phyloP scores from a whole-genome alignment of 2,888 invertebrate genomes.

The Lasioglossum vierecki region DNA sequence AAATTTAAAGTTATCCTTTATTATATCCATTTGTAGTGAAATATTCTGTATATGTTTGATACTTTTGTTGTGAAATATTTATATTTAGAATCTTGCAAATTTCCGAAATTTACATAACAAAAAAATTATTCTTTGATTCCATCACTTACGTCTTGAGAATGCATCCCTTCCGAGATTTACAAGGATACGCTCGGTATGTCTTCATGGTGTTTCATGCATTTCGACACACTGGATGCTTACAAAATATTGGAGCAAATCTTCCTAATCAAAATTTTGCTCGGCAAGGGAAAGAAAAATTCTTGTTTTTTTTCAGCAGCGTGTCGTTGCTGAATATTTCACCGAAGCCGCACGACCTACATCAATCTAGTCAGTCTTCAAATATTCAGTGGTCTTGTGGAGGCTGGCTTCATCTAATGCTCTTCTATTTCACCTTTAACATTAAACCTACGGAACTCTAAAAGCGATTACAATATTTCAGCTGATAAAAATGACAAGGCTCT shows the following conservation, averaged over 20 bases:
- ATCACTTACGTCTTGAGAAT: not conserved
- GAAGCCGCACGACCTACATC: slow-evolving; percentile 18
- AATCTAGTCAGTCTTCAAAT: slow-evolving; percentile 59
- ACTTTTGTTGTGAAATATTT: no score
- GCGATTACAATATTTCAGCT: no score
- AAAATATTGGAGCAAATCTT: not conserved
- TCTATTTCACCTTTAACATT: no score
- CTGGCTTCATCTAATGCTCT: not conserved
- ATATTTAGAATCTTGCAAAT: no score
- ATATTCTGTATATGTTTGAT: not conserved
- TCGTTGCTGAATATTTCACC: slow-evolving; percentile 45
- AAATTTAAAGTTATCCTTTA: not conserved
- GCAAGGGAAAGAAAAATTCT: slow-evolving; percentile 25
- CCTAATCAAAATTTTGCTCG: not conserved
- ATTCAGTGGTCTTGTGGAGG: slow-evolving; percentile 47
- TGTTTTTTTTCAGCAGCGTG: slow-evolving; percentile 8
- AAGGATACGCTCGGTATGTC: not conserved
- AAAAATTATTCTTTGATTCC: not conserved
- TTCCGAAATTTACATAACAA: no score
- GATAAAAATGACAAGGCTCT: no score
- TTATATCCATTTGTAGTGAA: not conserved
- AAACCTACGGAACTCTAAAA: no score
- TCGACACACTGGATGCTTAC: not conserved
- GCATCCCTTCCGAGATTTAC: not conserved
- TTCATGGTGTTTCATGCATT: not conserved